Base-by-base conservation (phyloP, 2,113 vertebrate genomes). In the Ciconia boyciana region DNA sequence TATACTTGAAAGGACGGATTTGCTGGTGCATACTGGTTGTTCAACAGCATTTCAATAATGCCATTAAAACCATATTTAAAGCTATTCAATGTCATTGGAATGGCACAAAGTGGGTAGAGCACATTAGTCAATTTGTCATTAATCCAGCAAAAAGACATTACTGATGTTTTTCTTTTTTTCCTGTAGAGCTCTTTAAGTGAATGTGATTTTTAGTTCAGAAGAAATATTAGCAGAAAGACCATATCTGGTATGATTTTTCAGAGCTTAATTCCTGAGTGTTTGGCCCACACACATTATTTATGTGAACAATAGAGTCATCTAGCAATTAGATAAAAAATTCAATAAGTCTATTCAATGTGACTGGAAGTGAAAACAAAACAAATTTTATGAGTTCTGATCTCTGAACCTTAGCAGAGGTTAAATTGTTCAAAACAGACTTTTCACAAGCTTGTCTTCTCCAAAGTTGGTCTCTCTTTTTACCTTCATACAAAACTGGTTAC, bases 31-130 rank as follows among this genome's bases (percentile, higher is more conserved):
- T 76, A 80, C 70, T 85, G 46, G 78, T 85, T 93, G 66, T 87
- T 89, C 75, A 91, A 91, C 54, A 89, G 68, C 74, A 80, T 91
- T 97, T 91, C 62, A 94, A 89, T 85, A 94, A 88, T 87, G 81
- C 43, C 87, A 93, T 94, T 95, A 92, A 95, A 95, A 89, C 71
- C 62, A 74, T 95, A 87, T 93, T 94, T 96, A 95, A 94, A 94
- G 70, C 83, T 87, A 89, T 82, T 89, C 77, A 83, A 10, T 87
- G 89, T 83, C 70, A 92, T 6, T 79, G 70, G 65, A 94, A 91
- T 87, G 77, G 72, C 57, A 89, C 52, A 44, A 93, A 93, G 69
- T 78, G 69, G 55, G 65, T 87, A 95, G 66, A 91, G n/a, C 20
- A 49, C 62, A 91, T 94, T 91, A 97, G 61, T 74, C 77, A 80